A percentile compares a stretch with the other conserved stretches of the same genome.
These are phyloP conservation scores for Squalus acanthias DNA, from an alignment of 2,797 vertebrate genomes.

Conservation along the genomic window DNA sequence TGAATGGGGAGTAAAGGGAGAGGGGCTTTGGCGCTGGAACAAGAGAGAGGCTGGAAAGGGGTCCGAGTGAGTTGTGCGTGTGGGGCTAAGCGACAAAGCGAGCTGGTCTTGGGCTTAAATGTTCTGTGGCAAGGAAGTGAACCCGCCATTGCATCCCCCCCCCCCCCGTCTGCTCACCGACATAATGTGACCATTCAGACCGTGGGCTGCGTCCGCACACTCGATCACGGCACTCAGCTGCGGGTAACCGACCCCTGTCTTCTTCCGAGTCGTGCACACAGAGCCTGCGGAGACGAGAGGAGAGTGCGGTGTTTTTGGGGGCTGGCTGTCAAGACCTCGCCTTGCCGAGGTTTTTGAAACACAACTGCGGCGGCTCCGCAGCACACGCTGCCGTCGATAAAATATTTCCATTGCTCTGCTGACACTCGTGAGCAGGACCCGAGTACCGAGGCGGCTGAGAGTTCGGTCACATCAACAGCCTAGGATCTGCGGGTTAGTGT, in stretches of 20 bases:
- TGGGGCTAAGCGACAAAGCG: neutral
- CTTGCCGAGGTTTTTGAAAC: neutral
- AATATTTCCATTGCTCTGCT: neutral
- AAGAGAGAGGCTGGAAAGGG: too few species aligned
- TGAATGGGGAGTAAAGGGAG: neutral
- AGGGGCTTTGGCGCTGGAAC: neutral
- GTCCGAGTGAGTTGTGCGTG: neutral
- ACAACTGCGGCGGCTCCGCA: too few species aligned
- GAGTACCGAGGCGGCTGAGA: too few species aligned
- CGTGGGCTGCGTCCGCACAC: slow-evolving; percentile 84
- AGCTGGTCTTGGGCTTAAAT: neutral
- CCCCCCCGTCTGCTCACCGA: slow-evolving; percentile 62
- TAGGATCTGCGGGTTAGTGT: too few species aligned
- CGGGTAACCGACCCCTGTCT: slow-evolving; percentile 85
- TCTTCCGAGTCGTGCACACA: slow-evolving; percentile 84
- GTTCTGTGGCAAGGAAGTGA: neutral
- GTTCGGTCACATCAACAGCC: too few species aligned
- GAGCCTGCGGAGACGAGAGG: slow-evolving; percentile 59
- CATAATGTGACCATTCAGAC: slow-evolving; percentile 82
- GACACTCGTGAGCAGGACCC: too few species aligned
- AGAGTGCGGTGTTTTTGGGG: neutral
- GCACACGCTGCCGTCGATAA: neutral
- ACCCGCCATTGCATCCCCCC: too few species aligned
- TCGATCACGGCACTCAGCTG: slow-evolving; percentile 88
- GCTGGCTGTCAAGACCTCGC: neutral